A percentile compares a stretch with the other conserved stretches of the same genome.
Evolutionary conservation across 35 echinoderm and acorn worm genomes (phyloP).

Genomic region (Heliocidaris erythrogramma): DNA sequence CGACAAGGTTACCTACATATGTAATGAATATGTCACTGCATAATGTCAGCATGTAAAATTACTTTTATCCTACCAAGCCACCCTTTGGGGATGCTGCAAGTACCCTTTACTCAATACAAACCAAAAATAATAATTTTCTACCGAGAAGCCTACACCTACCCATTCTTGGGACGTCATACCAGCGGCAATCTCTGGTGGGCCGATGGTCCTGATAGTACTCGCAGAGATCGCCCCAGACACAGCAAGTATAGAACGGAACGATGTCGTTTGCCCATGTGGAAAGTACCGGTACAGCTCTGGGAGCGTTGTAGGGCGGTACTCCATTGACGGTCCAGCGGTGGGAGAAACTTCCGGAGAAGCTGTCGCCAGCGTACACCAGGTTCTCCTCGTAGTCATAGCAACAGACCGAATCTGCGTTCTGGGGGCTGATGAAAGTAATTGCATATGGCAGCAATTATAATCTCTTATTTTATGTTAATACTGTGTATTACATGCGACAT

Average conservation of each 20-base stretch:
- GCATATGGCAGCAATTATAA: too few relatives aligned
- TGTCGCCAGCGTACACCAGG: constrained; percentile 91
- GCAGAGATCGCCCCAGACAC: constrained; percentile 90
- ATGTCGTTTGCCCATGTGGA: constrained; percentile 75
- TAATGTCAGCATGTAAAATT: too few relatives aligned
- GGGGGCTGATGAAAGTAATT: constrained; percentile 55
- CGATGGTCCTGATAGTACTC: constrained; percentile 77
- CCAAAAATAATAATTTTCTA: not conserved
- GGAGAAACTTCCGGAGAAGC: constrained; percentile 78
- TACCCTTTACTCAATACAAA: too few relatives aligned
- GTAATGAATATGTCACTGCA: too few relatives aligned
- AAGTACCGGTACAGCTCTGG: constrained; percentile 61
- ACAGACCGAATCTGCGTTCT: constrained; percentile 79
- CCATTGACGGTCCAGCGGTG: constrained; percentile 60
- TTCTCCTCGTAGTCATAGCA: constrained; percentile 92
- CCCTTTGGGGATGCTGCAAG: too few relatives aligned
- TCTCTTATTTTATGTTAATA: too few relatives aligned
- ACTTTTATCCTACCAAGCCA: too few relatives aligned
- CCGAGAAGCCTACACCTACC: constrained; percentile 38
- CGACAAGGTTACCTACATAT: too few relatives aligned
- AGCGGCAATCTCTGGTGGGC: constrained; percentile 78
- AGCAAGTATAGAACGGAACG: constrained; percentile 77
- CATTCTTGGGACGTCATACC: constrained; percentile 70
- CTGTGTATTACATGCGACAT: too few relatives aligned
- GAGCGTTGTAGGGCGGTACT: constrained; percentile 59